Evolutionary conservation across 2,113 vertebrate species (phyloP).

Genomic region (Pipa parva): DNA sequence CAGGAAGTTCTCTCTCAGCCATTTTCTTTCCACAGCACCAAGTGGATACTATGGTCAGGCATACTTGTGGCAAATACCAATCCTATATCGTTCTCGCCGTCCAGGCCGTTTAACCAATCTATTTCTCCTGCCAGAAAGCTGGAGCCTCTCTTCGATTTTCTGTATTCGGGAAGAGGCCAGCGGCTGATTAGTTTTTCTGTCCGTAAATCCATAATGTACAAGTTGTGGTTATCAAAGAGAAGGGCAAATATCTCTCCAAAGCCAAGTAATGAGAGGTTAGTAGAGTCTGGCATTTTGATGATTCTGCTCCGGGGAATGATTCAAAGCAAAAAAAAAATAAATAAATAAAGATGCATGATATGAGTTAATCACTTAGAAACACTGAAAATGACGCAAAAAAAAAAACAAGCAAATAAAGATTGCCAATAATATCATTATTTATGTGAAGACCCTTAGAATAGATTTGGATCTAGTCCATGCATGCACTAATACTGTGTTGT

Average conservation of each 20-base stretch:
- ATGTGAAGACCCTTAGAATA: too few relatives aligned
- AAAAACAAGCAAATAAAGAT: too few relatives aligned
- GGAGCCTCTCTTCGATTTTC: slow-evolving; percentile 95
- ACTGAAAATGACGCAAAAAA: too few relatives aligned
- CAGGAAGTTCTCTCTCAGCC: slow-evolving; percentile 59
- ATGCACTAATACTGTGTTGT: too few relatives aligned
- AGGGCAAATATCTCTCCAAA: slow-evolving; percentile 93
- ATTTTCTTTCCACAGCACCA: slow-evolving; percentile 96
- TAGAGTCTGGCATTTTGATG: slow-evolving; percentile 86
- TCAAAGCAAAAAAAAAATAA: neutral
- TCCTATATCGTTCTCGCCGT: slow-evolving; percentile 86
- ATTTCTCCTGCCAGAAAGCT: slow-evolving; percentile 93
- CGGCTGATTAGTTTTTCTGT: slow-evolving; percentile 88
- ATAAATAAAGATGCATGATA: too few relatives aligned
- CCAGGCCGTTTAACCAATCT: slow-evolving; percentile 90
- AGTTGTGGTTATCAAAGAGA: slow-evolving; percentile 90
- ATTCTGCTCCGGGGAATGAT: slow-evolving; percentile 67
- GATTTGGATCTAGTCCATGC: too few relatives aligned
- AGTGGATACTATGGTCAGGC: slow-evolving; percentile 98
- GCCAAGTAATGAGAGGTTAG: slow-evolving; percentile 88
- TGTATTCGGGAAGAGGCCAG: slow-evolving; percentile 93
- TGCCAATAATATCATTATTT: too few relatives aligned
- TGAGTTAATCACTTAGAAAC: too few relatives aligned
- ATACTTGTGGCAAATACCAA: slow-evolving; percentile 98
- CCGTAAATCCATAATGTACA: slow-evolving; percentile 96